These are phyloP conservation scores for Cosmia trapezina DNA, from an alignment of 2,888 invertebrate genomes.

Conservation along the genomic window DNA sequence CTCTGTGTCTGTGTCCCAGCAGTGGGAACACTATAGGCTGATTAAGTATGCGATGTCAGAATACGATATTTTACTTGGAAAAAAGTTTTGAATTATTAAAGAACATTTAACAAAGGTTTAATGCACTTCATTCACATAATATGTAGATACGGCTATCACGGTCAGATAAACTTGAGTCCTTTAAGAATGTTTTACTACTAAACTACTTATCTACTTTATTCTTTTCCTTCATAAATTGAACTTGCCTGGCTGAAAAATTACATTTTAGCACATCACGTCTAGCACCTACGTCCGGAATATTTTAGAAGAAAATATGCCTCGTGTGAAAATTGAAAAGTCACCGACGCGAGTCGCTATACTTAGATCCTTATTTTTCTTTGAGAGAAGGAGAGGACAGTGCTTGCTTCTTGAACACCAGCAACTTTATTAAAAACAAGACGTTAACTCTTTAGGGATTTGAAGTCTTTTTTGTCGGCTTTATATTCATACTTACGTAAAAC, in stretches of 20 bases:
- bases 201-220: too few species aligned
- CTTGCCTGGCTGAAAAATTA: neutral
- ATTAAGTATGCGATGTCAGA: too few species aligned
- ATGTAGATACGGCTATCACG: neutral
- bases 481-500: neutral
- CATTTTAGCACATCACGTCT: neutral
- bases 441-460: constrained; percentile 2
- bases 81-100: too few species aligned
- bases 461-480: neutral
- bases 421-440: constrained; percentile 12
- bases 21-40: too few species aligned
- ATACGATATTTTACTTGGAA: neutral
- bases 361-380: neutral
- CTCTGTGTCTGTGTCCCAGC: too few species aligned
- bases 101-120: neutral
- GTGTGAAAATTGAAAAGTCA: neutral
- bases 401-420: neutral
- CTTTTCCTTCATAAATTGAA: neutral
- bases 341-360: neutral
- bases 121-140: neutral
- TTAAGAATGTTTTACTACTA: neutral
- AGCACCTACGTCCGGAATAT: neutral
- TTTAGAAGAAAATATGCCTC: constrained; percentile 5
- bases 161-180: neutral
- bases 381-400: neutral